Evolutionary conservation across 2,888 invertebrate species (phyloP), one percentile per base, ranked within the genome.

Genomic region (Rhaphigaster nebulosa): DNA sequence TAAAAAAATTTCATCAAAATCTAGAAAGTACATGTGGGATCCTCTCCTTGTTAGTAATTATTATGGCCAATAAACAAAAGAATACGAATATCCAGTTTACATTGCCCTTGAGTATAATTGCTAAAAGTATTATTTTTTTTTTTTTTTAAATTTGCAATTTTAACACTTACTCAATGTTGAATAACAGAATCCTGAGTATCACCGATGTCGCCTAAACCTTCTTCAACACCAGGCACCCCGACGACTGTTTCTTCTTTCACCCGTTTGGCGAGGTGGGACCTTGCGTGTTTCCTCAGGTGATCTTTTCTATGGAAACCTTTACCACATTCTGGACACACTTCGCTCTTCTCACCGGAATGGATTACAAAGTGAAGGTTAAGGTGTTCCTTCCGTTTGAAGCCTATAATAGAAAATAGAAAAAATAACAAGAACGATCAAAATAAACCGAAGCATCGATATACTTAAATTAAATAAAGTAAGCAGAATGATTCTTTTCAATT

Each of bases 281-380:
- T 95, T 38, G 96, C 95, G 94, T 97, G 97, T 93, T 97, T 97
- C 93, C 97, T 95, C 89, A 97, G 94, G 94, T 97, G 97, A 93
- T 97, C 97, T 93, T 97, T 97, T 90, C 98, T 96, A 94, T 98
- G 97, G 94, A 98, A 98, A 18, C 95, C 95, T 94, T 97, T 97
- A 84, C 96, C 96, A 93, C 97, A 97, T 93, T 96, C 96, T 60
- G 94, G 95, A 93, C 97, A 97, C 92, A 96, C 96, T 91, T 97
- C 97, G 12, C 96, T 97, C 94, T 97, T 97, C 93, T 97, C 96
- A 60, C 97, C 97, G 90, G 97, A 97, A 94, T 97, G 97, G 93
- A 97, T 97, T 92, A 97, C 97, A 92, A 96, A 96, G 94, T 97
- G 97, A 92, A 97, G 95, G 94, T 97, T 97, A 93, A 97, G 95